Percentiles rank a stretch among this genome's conserved stretches.
Evolutionary conservation across 2,113 vertebrate species (phyloP).

Genomic region (Ptilonorhynchus violaceus): DNA sequence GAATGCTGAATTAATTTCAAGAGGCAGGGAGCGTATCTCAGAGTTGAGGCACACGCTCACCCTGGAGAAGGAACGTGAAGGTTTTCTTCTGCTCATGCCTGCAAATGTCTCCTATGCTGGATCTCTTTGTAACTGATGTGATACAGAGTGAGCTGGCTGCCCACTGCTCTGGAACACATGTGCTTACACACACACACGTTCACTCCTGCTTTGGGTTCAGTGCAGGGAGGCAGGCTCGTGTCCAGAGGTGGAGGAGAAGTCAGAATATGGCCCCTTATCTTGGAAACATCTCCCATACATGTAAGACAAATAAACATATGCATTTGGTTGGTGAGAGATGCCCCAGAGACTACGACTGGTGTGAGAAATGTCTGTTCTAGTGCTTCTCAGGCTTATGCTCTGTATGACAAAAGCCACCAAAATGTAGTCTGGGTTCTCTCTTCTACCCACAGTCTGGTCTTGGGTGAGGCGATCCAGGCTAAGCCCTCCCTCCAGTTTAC

Average conservation of each 20-base stretch:
- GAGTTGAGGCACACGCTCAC: conserved; percentile 16
- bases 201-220: neutral
- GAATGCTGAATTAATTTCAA: conserved; percentile 63
- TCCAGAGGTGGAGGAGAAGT: neutral
- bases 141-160: neutral
- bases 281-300: neutral
- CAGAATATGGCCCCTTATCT: neutral
- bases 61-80: conserved; percentile 14
- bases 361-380: neutral
- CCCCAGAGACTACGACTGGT: neutral
- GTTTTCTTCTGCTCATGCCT: conserved; percentile 8
- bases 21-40: conserved; percentile 16
- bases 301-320: neutral
- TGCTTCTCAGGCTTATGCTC: neutral
- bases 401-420: neutral
- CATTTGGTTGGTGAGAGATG: neutral
- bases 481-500: neutral
- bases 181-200: neutral
- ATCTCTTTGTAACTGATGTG: neutral
- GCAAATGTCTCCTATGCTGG: neutral
- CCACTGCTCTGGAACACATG: neutral
- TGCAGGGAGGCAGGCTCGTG: neutral
- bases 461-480: neutral
- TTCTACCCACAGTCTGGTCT: neutral
- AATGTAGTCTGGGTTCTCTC: neutral